Percentiles rank a stretch among this genome's conserved stretches.
phyloP scores from a whole-genome alignment of 1,140 invertebrate species.

The Musca vetustissima region DNA sequence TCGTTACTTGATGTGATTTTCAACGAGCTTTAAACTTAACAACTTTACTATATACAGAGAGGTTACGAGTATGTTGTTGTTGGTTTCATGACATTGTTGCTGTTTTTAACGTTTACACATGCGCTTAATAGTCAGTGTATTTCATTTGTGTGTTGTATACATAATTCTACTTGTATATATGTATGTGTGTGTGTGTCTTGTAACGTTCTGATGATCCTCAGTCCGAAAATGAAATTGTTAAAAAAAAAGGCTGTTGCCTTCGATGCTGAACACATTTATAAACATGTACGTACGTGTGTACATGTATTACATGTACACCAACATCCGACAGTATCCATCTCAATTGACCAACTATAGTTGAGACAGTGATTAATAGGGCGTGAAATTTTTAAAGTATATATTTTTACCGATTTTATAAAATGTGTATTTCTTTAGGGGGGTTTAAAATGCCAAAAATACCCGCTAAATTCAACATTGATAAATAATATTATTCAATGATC shows the following conservation, averaged over 20 bases:
- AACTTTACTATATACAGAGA: neutral
- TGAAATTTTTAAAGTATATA: no score
- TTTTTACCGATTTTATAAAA: no score
- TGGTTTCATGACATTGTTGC: neutral
- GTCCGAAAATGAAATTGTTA: conserved; percentile 15
- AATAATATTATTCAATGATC: no score
- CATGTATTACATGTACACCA: neutral
- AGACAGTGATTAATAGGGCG: no score
- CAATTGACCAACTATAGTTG: no score
- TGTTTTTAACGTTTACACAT: neutral
- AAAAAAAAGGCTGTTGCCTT: conserved; percentile 8
- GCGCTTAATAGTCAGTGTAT: no score
- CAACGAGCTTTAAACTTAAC: conserved; percentile 11
- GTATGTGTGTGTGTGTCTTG: neutral
- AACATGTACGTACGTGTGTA: conserved; percentile 6
- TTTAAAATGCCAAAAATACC: no score
- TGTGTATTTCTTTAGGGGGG: no score
- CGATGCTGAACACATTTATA: conserved; percentile 13
- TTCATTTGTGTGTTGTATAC: neutral
- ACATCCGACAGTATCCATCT: neutral
- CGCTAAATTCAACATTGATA: no score
- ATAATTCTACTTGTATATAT: neutral
- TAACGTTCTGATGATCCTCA: neutral
- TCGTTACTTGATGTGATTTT: neutral
- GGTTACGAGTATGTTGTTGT: neutral